Base-by-base conservation (phyloP, 2,888 invertebrate species). In the Macrosiphum euphorbiae region DNA sequence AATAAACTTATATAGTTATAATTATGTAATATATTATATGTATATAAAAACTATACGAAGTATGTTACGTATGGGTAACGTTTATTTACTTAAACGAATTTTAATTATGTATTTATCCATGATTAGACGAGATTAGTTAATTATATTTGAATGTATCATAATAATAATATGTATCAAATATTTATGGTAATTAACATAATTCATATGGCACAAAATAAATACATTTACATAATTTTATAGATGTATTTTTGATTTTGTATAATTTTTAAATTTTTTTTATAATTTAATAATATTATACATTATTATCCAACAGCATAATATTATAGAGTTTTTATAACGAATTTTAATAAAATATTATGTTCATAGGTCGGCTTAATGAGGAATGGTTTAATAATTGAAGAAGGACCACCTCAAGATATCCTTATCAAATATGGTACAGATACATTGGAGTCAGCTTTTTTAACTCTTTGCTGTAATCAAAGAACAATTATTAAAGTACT, bases 391-490 rank as follows among this genome's bases (percentile, higher is more conserved):
- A 95, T 96, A 26, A 95, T 96, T 78, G 96, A 96, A 4, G 96
- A 96, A 95, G 96, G 96, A 94, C 95, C 96, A 28, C 96, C 96
- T 1, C 94, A 94, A 26, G 95, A 95, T 16, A 95, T 96, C 20
- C 95, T 96, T 87, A 94, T 94, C 24, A 91, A 95, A 41, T 95
- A 95, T 94, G 95, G 95, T n/a, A 95, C 95, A 92, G 90, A 95
- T 16, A 95, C 96, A 44, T 95, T 96, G 67, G 96, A 96, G 95
- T 96, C 96, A 87, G 96, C 96, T 4, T 96, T 96, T 95, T 95
- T 96, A 26, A 96, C 96, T 94, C 95, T 96, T 26, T 96, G 96
- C 94, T 94, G 94, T 94, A 94, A 96, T 67, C 97, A 97, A 78
- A 95, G 94, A 88, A 44, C n/a, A 26, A 24, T 35, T 35, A 90